phyloP scores from a whole-genome alignment of 2,113 vertebrate genomes.

The Nesospiza acunhae region DNA sequence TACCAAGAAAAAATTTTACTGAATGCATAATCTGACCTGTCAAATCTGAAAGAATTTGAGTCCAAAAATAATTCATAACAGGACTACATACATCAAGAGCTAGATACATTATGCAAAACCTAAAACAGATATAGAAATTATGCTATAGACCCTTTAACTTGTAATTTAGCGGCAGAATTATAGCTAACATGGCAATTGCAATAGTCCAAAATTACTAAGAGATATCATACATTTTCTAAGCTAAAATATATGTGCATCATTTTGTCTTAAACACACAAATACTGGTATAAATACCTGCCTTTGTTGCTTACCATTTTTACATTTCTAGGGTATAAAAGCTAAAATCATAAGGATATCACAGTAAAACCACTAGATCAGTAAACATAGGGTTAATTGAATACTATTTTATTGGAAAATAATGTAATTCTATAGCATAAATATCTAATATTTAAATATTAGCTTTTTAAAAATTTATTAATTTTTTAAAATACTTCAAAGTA shows the following conservation, averaged over 20 bases:
- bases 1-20: not conserved
- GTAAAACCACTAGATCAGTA: not conserved
- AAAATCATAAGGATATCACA: not conserved
- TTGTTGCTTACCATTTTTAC: not conserved
- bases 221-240: not conserved
- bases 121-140: not conserved
- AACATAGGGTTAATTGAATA: not conserved
- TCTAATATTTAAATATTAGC: not conserved
- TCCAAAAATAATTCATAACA: not conserved
- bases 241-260: not conserved
- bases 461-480: not conserved
- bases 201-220: not conserved
- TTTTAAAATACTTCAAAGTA: not conserved
- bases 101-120: not conserved
- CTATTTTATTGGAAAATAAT: not conserved
- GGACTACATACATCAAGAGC: not conserved
- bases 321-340: not conserved
- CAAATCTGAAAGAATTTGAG: not conserved
- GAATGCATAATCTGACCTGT: not conserved
- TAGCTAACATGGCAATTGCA: not conserved
- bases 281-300: not conserved
- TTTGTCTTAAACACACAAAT: not conserved
- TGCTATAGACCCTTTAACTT: not conserved
- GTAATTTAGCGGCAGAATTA: not conserved
- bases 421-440: not conserved